Conservation (phyloP, 2,113 vertebrate species). For the Cynoglossus semilaevis region DNA sequence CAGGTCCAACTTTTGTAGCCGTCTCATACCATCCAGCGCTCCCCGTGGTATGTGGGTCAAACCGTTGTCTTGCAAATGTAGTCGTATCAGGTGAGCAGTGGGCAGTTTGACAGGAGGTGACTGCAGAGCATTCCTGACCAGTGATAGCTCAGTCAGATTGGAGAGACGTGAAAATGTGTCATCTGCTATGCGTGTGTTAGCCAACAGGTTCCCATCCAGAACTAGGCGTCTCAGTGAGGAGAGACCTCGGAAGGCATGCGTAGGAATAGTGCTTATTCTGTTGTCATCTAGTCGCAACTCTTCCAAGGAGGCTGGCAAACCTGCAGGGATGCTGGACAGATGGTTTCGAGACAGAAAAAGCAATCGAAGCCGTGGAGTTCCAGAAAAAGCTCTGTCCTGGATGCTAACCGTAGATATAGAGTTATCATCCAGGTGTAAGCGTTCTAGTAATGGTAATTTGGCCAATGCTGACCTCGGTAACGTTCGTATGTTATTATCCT, state of each 20-base stretch:
- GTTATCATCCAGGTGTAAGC: slow-evolving; percentile 95
- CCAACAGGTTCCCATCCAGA: slow-evolving; percentile 91
- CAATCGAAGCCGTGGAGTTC: slow-evolving; percentile 81
- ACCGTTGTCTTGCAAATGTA: slow-evolving; percentile 92
- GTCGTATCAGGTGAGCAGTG: slow-evolving; percentile 80
- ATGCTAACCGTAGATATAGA: slow-evolving; percentile 94
- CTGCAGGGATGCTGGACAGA: slow-evolving; percentile 90
- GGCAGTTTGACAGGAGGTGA: slow-evolving; percentile 88
- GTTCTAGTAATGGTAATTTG: slow-evolving; percentile 86
- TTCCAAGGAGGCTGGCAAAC: slow-evolving; percentile 87
- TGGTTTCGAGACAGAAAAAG: slow-evolving; percentile 92
- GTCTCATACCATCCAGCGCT: slow-evolving; percentile 82
- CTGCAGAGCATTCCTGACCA: slow-evolving; percentile 90
- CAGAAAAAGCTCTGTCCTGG: slow-evolving; percentile 92
- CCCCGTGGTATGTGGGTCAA: slow-evolving; percentile 88
- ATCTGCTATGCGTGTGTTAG: slow-evolving; percentile 92
- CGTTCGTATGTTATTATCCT: slow-evolving; percentile 93
- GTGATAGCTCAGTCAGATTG: slow-evolving; percentile 90
- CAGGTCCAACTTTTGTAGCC: slow-evolving; percentile 84
- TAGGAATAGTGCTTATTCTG: slow-evolving; percentile 91
- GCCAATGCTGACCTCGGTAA: slow-evolving; percentile 83
- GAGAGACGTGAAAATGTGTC: slow-evolving; percentile 91
- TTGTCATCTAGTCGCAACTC: slow-evolving; percentile 93
- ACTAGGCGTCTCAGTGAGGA: slow-evolving; percentile 85
- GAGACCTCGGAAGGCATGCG: slow-evolving; percentile 89